These are phyloP conservation scores for Ctenicera cuprea DNA, from an alignment of 2,888 invertebrate genomes.

Conservation along the genomic window DNA sequence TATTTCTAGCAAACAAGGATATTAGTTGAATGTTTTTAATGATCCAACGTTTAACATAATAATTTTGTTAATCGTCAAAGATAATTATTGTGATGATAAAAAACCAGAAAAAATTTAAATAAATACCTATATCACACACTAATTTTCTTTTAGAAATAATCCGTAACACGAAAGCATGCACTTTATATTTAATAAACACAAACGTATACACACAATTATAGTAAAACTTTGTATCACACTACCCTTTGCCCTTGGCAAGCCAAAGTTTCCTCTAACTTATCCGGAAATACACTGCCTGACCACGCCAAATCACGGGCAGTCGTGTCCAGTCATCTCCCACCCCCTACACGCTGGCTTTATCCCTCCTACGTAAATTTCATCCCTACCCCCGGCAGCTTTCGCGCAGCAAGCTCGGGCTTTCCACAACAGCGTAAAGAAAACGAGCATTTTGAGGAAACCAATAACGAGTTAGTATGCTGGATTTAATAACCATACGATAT, in stretches of 20 bases:
- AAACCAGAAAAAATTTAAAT: slow-evolving; percentile 21
- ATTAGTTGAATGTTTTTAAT: slow-evolving; percentile 16
- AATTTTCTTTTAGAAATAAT: slow-evolving; percentile 14
- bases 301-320: slow-evolving; percentile 61
- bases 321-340: slow-evolving; percentile 62
- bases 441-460: slow-evolving; percentile 17
- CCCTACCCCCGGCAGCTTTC: slow-evolving; percentile 53
- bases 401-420: slow-evolving; percentile 43
- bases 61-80: slow-evolving; percentile 13
- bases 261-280: slow-evolving; percentile 21
- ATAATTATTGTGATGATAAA: slow-evolving; percentile 22
- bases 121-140: slow-evolving; percentile 25
- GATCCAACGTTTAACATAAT: slow-evolving; percentile 9
- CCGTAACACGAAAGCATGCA: slow-evolving; percentile 2
- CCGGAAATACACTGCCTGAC: slow-evolving; percentile 54
- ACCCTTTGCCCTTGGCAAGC: slow-evolving; percentile 19
- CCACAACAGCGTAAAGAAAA: slow-evolving; percentile 14
- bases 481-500: background rate
- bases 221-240: slow-evolving; percentile 12
- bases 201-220: background rate
- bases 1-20: slow-evolving; percentile 15
- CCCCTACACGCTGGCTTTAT: slow-evolving; percentile 55
- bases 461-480: slow-evolving; percentile 1
- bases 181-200: slow-evolving; percentile 1
- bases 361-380: slow-evolving; percentile 52